phyloP scores from a whole-genome alignment of 2,888 invertebrate genomes.

The Neria commutata region DNA sequence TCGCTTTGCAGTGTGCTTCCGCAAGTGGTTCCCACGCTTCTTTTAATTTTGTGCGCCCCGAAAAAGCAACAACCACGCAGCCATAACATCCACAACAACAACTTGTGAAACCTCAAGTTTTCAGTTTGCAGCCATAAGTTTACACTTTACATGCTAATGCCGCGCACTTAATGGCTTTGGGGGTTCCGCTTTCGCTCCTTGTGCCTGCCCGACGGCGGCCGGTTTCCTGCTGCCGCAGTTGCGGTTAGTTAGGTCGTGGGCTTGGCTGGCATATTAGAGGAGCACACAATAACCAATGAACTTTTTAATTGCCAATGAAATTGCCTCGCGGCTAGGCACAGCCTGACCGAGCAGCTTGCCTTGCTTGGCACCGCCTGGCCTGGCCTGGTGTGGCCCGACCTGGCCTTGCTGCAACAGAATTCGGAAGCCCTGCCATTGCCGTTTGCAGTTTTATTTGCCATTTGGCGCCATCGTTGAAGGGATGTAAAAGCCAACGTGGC shows the following conservation, averaged over 20 bases:
- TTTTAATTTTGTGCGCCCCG: conserved; percentile 31
- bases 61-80: conserved; percentile 34
- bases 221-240: not conserved
- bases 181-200: not conserved
- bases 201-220: not conserved
- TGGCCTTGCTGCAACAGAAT: not conserved
- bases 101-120: not conserved
- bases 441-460: conserved; percentile 29
- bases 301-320: conserved; percentile 36
- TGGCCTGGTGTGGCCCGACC: not conserved
- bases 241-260: conserved; percentile 18
- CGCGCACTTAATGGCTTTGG: conserved; percentile 31
- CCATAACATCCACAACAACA: not conserved
- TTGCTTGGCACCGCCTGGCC: no score
- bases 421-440: conserved; percentile 19
- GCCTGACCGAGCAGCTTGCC: no score
- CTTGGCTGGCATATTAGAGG: conserved; percentile 21
- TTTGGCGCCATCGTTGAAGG: conserved; percentile 35
- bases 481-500: not conserved
- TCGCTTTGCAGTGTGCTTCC: not conserved
- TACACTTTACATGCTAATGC: conserved; percentile 57
- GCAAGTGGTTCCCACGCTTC: conserved; percentile 48
- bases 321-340: no score
- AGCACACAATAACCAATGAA: conserved; percentile 29
- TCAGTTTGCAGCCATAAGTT: conserved; percentile 49